Conservation (phyloP, 2,797 vertebrate species). For the Heterohyrax brucei region DNA sequence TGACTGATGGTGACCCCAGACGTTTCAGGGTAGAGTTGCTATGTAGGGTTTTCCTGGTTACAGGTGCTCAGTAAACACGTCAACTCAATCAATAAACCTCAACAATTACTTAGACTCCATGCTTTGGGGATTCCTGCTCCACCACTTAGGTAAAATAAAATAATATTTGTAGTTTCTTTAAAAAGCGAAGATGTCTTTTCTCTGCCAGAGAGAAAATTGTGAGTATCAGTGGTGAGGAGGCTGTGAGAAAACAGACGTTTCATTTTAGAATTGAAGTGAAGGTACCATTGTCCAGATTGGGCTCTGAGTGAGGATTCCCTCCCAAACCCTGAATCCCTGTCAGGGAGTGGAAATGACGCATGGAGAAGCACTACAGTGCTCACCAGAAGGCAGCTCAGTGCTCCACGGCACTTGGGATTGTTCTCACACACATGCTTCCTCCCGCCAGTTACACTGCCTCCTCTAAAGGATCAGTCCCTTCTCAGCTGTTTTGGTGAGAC, state of each 20-base stretch:
- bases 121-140: neutral
- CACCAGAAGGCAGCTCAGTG: neutral
- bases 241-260: neutral
- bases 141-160: slow-evolving; percentile 6
- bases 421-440: neutral
- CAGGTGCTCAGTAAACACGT: neutral
- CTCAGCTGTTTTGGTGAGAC: neutral
- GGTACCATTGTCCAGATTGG: neutral
- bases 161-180: neutral
- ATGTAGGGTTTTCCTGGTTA: neutral
- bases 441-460: neutral
- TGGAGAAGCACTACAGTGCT: neutral
- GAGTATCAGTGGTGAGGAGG: neutral
- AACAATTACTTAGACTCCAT: neutral
- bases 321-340: neutral
- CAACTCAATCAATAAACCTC: neutral
- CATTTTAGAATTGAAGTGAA: slow-evolving; percentile 42
- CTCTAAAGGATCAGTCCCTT: neutral
- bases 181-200: neutral
- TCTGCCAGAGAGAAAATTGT: neutral
- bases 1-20: neutral
- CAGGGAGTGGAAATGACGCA: neutral
- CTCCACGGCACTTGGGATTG: neutral
- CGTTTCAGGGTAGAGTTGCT: neutral
- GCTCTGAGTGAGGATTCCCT: neutral